Percentiles rank a stretch among this genome's conserved stretches.
Conservation (phyloP, 2,888 invertebrate species). For the Pyrochroa serraticornis region DNA sequence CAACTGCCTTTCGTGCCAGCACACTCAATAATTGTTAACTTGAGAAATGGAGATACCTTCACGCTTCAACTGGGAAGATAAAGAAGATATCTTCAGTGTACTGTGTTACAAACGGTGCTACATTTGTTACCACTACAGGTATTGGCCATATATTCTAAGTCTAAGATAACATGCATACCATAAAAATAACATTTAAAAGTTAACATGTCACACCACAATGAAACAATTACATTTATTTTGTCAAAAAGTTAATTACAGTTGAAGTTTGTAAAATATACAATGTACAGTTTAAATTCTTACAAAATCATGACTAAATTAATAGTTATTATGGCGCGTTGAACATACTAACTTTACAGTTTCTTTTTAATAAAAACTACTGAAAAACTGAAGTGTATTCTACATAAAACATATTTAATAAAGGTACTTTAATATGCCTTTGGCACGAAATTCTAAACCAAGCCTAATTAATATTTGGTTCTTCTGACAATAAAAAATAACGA, state of each 20-base stretch:
- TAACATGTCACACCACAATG: conserved; percentile 40
- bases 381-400: conserved; percentile 10
- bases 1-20: conserved; percentile 26
- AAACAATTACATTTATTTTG: conserved; percentile 34
- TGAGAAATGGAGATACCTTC: conserved; percentile 18
- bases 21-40: conserved; percentile 17
- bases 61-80: conserved; percentile 6
- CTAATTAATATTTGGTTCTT: conserved; percentile 31
- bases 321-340: too few relatives aligned
- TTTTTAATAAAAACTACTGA: conserved; percentile 2
- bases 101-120: conserved; percentile 38
- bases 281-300: conserved; percentile 29
- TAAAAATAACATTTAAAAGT: conserved; percentile 39
- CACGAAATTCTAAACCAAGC: conserved; percentile 34
- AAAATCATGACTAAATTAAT: conserved; percentile 13
- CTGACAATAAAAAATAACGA: conserved; percentile 26
- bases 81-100: conserved; percentile 36
- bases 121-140: conserved; percentile 33
- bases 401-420: conserved; percentile 24
- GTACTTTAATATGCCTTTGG: conserved; percentile 37
- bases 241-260: conserved; percentile 35
- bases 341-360: too few relatives aligned
- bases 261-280: conserved; percentile 34
- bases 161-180: conserved; percentile 41
- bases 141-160: conserved; percentile 39